Base-by-base conservation (phyloP, 2,888 invertebrate genomes). In the Laothoe populi region DNA sequence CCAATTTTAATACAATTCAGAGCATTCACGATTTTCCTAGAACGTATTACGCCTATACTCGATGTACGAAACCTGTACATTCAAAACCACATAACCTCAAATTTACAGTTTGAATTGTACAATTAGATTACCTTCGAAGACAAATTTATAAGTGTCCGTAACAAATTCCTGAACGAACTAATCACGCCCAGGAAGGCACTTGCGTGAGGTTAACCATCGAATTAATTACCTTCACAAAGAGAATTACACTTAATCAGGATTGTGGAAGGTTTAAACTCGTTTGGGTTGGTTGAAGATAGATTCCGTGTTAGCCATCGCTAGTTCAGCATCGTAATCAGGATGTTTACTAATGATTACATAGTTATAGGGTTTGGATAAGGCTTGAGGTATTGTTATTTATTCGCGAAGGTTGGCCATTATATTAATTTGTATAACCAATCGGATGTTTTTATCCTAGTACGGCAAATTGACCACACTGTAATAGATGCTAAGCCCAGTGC, bases 181-280 rank as follows among this genome's bases (percentile, higher is more conserved):
- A 83, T 81, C 82, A 81, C 82, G 74, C 73, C 75, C 77, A 77
- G 79, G 82, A 82, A 77, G 69, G 64, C 66, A 63, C 70, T 84
- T 74, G 83, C 83, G 79, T 83, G 83, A 75, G 77, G 72, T 73
- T 73, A 78, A 78, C 76, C 76, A 76, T 74, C 74, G 74, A 74
- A 72, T 75, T 73, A 73, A 73, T 66, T 63, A 44, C 53, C 59
- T 38, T 64, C 49, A 67, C 68, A 59, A 61, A 62, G 60, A 77
- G 59, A 74, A 64, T 68, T 46, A 64, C 66, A 77, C 67, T 61
- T 78, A 73, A 66, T 48, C 19, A 23, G 46, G 2, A n/a, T 1
- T 0, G 0, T 0, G 23, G 62, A 78, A 68, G 72, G 71, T 66
- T 60, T 59, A 65, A 63, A 67, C 38, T 62, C 10, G 53, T 4